These are phyloP conservation scores for Laothoe populi DNA, from an alignment of 2,888 invertebrate species.

Conservation along the genomic window DNA sequence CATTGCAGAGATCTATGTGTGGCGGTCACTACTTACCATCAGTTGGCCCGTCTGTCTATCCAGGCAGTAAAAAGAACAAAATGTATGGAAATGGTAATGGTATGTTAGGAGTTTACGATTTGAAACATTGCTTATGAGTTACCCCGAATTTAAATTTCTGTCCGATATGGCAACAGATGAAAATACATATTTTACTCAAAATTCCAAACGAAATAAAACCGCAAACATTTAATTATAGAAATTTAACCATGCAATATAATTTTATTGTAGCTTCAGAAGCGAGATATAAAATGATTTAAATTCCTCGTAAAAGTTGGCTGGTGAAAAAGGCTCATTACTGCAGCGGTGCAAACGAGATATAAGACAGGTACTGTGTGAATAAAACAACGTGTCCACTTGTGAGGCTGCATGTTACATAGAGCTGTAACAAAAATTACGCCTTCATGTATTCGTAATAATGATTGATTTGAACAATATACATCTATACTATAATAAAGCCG, in stretches of 20 bases:
- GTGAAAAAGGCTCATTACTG: slow-evolving; percentile 23
- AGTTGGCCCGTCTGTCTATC: too few relatives aligned
- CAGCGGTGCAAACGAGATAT: slow-evolving; percentile 19
- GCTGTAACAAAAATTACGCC: too few relatives aligned
- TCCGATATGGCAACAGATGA: background rate
- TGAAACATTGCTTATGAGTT: too few relatives aligned
- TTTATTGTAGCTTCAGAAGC: slow-evolving; percentile 16
- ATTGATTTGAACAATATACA: too few relatives aligned
- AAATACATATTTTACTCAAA: background rate
- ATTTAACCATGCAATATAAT: slow-evolving; percentile 9
- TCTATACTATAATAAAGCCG: too few relatives aligned
- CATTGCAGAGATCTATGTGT: too few relatives aligned
- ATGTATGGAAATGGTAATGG: too few relatives aligned
- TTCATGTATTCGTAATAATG: too few relatives aligned
- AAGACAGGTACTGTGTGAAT: slow-evolving; percentile 3
- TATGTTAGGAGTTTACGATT: too few relatives aligned
- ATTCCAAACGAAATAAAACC: background rate
- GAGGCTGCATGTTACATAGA: background rate
- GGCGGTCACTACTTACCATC: too few relatives aligned
- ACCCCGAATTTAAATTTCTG: too few relatives aligned
- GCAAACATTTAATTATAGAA: slow-evolving; percentile 7
- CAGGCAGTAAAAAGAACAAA: too few relatives aligned
- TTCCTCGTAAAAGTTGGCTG: background rate
- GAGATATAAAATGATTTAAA: slow-evolving; percentile 18
- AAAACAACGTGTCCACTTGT: slow-evolving; percentile 20